phyloP scores from a whole-genome alignment of 2,888 invertebrate genomes.

The Parochlus steinenii region DNA sequence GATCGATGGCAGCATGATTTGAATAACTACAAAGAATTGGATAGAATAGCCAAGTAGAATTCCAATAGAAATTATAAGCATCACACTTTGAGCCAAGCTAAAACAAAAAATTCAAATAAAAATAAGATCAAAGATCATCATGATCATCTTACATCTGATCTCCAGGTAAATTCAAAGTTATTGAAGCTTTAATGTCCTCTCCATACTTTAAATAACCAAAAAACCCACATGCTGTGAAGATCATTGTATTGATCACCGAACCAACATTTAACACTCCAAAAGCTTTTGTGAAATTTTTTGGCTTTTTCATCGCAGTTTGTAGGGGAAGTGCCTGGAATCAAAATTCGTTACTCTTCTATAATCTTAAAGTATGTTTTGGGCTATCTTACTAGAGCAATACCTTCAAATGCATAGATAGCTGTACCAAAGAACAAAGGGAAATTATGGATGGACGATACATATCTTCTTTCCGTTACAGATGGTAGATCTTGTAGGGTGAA shows the following conservation, averaged over 20 bases:
- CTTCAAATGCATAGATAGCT: conserved; percentile 92
- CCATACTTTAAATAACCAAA: conserved; percentile 83
- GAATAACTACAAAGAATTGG: conserved; percentile 88
- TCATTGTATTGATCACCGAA: conserved; percentile 60
- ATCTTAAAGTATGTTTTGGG: conserved; percentile 7
- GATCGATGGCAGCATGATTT: conserved; percentile 69
- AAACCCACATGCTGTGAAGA: conserved; percentile 72
- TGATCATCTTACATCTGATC: conserved; percentile 33
- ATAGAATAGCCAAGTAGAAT: conserved; percentile 83
- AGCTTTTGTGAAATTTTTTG: conserved; percentile 57
- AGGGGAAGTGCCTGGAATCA: conserved; percentile 64
- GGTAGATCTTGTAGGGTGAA: conserved; percentile 60
- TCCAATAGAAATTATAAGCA: conserved; percentile 64
- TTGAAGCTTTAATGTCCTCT: conserved; percentile 59
- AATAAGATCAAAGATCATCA: conserved; percentile 9
- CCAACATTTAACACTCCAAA: conserved; percentile 80
- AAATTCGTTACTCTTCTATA: conserved; percentile 43
- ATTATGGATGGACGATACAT: conserved; percentile 26
- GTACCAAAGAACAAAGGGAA: conserved; percentile 92
- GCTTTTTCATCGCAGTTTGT: conserved; percentile 78
- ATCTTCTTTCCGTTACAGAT: conserved; percentile 33
- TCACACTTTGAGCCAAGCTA: conserved; percentile 69
- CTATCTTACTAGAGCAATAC: conserved; percentile 58
- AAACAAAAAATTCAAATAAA: conserved; percentile 17
- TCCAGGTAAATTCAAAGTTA: conserved; percentile 70